phyloP scores from a whole-genome alignment of 1,140 invertebrate genomes.

The Pseudomyrmex sp. region DNA sequence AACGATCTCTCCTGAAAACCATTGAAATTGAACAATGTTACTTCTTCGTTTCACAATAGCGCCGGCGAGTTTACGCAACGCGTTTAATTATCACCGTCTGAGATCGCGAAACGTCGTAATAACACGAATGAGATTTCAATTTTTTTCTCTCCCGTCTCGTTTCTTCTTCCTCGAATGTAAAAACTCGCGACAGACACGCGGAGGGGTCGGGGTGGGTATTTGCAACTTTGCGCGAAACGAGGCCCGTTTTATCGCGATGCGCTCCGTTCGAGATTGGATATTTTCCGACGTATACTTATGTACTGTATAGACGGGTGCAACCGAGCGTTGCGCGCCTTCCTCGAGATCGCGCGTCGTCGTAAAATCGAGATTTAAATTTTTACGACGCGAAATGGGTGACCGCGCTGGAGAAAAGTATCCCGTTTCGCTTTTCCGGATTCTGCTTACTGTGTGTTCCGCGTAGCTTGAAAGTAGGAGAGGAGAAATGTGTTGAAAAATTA shows the following conservation, averaged over 20 bases:
- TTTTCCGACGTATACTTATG: neutral
- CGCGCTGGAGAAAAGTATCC: neutral
- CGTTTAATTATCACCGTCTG: too few relatives aligned
- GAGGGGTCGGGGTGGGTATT: neutral
- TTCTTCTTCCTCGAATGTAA: neutral
- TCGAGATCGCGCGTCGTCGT: neutral
- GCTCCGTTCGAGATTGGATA: slow-evolving; percentile 20
- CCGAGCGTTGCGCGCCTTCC: slow-evolving; percentile 7
- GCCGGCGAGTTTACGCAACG: too few relatives aligned
- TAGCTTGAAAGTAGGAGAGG: neutral
- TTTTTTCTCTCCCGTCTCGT: neutral
- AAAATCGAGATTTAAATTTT: slow-evolving; percentile 54
- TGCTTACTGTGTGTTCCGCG: neutral
- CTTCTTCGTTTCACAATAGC: too few relatives aligned
- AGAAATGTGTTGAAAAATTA: neutral
- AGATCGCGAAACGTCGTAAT: too few relatives aligned
- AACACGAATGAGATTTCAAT: too few relatives aligned
- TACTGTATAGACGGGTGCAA: slow-evolving; percentile 3
- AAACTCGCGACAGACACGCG: neutral
- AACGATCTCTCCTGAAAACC: neutral
- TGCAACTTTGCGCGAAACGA: neutral
- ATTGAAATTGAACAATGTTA: neutral
- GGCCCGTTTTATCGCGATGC: slow-evolving; percentile 17
- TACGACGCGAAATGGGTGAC: slow-evolving; percentile 20
- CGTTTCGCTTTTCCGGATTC: slow-evolving; percentile 2